phyloP scores from a whole-genome alignment of 1,140 invertebrate species.

The Stratiolaelaps scimitus region DNA sequence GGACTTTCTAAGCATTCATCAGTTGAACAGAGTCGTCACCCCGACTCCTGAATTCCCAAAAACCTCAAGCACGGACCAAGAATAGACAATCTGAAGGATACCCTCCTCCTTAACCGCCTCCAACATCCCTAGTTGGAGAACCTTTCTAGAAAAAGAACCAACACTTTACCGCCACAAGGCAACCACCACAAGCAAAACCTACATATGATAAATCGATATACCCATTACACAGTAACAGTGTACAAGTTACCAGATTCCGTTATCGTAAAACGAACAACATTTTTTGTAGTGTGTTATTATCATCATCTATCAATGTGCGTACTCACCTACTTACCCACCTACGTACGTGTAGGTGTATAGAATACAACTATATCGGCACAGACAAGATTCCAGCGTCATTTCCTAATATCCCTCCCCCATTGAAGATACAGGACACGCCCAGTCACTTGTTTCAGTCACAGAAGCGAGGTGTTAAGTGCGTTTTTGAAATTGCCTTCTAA shows the following conservation, averaged over 20 bases:
- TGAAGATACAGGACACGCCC: neutral
- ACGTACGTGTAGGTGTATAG: constrained; percentile 2
- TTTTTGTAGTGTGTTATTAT: too few species aligned
- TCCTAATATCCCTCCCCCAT: neutral
- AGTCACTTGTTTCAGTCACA: neutral
- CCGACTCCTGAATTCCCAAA: neutral
- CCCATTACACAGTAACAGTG: neutral
- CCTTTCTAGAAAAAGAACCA: neutral
- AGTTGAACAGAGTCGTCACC: neutral
- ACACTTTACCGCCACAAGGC: neutral
- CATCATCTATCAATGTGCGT: too few species aligned
- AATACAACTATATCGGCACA: neutral
- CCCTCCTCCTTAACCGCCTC: neutral
- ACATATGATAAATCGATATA: neutral
- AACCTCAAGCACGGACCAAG: neutral
- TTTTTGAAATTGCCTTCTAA: neutral
- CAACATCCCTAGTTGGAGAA: neutral
- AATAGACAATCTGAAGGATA: neutral
- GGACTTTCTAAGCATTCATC: neutral
- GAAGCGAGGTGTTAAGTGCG: neutral
- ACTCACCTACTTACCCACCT: neutral
- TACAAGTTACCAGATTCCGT: neutral
- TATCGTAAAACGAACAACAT: neutral
- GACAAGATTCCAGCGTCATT: neutral
- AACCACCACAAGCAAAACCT: too few species aligned